Evolutionary conservation across 2,113 vertebrate species (phyloP).

Genomic region (Heliornis fulica): DNA sequence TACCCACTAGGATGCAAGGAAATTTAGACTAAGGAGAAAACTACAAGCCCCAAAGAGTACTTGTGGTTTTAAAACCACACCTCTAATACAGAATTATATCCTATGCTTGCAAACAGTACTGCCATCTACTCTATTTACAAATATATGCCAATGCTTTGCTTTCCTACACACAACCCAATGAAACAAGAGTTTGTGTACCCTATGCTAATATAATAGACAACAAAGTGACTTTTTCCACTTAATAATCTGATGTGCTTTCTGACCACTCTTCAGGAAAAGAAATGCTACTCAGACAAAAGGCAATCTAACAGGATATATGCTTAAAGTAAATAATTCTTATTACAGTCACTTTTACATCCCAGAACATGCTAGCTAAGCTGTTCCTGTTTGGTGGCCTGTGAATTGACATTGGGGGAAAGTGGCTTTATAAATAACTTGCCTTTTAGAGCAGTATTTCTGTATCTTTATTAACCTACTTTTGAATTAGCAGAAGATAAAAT

Average conservation of each 20-base stretch:
- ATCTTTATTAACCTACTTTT: conserved; percentile 49
- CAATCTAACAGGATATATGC: neutral
- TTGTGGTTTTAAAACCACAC: neutral
- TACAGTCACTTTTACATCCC: neutral
- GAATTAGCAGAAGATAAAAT: conserved; percentile 23
- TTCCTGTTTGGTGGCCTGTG: neutral
- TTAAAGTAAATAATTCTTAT: neutral
- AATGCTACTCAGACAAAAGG: neutral
- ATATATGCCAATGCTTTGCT: neutral
- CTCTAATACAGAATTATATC: neutral
- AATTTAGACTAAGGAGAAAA: neutral
- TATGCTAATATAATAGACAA: neutral
- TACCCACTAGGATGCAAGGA: neutral
- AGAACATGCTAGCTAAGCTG: neutral
- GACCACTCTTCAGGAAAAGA: neutral
- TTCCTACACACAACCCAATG: neutral
- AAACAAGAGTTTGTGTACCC: neutral
- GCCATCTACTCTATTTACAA: neutral
- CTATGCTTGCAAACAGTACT: neutral
- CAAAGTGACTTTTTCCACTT: neutral
- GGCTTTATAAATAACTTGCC: neutral
- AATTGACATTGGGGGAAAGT: neutral
- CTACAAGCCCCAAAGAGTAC: neutral
- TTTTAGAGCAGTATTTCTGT: neutral
- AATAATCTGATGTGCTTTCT: neutral